Conservation (phyloP, 2,113 vertebrate genomes). For the Macaca fascicularis region DNA sequence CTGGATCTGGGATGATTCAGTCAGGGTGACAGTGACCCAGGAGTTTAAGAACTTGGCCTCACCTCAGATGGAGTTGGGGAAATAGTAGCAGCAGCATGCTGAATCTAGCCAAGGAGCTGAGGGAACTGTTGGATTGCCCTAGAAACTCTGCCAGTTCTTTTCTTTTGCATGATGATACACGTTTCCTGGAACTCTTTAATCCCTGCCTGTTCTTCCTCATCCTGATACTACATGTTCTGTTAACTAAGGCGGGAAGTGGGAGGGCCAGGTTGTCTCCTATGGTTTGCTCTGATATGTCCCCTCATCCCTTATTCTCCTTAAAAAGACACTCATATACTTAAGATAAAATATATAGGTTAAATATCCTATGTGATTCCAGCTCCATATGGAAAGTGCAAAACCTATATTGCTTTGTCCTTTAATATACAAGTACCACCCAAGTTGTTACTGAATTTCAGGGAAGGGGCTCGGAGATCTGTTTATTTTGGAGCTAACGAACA, state of each 20-base stretch:
- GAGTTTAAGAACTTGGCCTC: neutral
- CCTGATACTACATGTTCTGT: accelerated
- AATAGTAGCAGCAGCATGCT: accelerated
- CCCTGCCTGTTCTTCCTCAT: neutral
- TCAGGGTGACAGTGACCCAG: too few relatives aligned
- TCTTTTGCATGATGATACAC: neutral
- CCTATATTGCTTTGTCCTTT: neutral
- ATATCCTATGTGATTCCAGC: neutral
- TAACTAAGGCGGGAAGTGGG: neutral
- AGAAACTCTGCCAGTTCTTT: neutral
- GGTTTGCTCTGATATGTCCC: neutral
- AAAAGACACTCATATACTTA: neutral
- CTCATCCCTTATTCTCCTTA: neutral
- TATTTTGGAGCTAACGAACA: constrained; percentile 22
- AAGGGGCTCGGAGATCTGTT: neutral
- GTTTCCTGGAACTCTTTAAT: neutral
- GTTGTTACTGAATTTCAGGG: neutral
- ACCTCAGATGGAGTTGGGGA: neutral
- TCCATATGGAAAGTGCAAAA: neutral
- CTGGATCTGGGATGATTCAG: neutral
- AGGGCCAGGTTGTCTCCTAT: neutral
- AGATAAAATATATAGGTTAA: neutral
- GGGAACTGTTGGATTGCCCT: too few relatives aligned
- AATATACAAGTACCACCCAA: neutral
- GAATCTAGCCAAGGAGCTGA: neutral